Conservation (phyloP, 1,140 invertebrate species). For the Drosophila arawakana region DNA sequence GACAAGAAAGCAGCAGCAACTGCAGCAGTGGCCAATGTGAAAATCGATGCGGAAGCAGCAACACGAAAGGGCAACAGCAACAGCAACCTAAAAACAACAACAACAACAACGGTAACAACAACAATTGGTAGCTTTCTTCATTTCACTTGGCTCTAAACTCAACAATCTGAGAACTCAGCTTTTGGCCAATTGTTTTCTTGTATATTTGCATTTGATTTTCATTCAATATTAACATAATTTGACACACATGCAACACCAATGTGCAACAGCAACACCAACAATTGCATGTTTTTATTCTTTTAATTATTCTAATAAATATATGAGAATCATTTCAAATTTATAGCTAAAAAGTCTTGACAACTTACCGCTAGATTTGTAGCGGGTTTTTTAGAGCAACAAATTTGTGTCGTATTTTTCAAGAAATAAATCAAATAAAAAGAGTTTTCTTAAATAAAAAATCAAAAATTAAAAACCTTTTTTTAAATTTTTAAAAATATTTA, state of each 20-base stretch:
- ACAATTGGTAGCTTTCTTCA: slow-evolving; percentile 59
- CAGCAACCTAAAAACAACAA: slow-evolving; percentile 33
- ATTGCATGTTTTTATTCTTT: slow-evolving; percentile 4
- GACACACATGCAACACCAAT: slow-evolving; percentile 52
- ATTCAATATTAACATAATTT: slow-evolving; percentile 62
- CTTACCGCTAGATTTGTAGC: background rate
- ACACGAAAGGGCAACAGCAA: slow-evolving; percentile 53
- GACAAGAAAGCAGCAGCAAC: slow-evolving; percentile 49
- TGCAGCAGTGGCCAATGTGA: slow-evolving; percentile 63
- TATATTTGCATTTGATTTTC: slow-evolving; percentile 41
- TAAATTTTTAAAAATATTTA: no score
- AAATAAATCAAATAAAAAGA: no score
- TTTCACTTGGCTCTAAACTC: slow-evolving; percentile 41
- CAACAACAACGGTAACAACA: slow-evolving; percentile 28
- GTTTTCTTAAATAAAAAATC: no score
- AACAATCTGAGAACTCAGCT: slow-evolving; percentile 48
- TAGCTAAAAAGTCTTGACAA: background rate
- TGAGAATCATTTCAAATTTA: background rate
- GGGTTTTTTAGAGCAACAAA: background rate
- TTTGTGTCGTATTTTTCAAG: no score
- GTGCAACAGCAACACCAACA: slow-evolving; percentile 17
- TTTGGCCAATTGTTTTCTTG: slow-evolving; percentile 38
- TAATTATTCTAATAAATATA: slow-evolving; percentile 1
- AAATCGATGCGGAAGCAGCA: slow-evolving; percentile 80
- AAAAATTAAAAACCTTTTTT: no score